Evolutionary conservation across 2,888 invertebrate species (phyloP), one percentile per base, ranked within the genome.

Genomic region (Isotomurus palustris): DNA sequence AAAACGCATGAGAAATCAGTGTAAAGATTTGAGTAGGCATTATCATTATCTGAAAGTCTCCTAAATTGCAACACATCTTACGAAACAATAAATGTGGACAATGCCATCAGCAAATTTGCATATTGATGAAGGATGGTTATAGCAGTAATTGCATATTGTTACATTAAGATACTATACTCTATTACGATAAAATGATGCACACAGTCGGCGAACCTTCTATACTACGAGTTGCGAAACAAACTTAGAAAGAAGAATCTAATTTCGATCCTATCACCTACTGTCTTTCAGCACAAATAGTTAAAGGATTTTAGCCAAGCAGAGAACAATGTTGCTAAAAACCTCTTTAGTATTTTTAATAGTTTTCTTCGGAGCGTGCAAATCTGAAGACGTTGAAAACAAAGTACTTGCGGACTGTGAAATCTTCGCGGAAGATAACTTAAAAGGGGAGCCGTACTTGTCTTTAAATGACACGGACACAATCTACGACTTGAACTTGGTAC

Each of bases 401-500:
- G 32, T 32, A 32, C 32, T 32, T 32, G 32, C 14, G 17, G 29
- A 29, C 14, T 49, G 49, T 35, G 49, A 32, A 32, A 3, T 49
- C 3, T 49, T 6, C 21, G 8, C 49, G 2, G 21, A 35, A 3
- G 3, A 17, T 4, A n/a, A 49, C 19, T 49, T 49, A 10, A 5
- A 12, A 3, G 49, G 49, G 6, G 49, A 35, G 19, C 19, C 35
- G 3, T 3, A 35, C 21, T 6, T 35, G 21, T 8, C 35, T 21
- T 35, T 49, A 19, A 49, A 35, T 35, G 8, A 19, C 35, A 21
- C 19, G 5, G 49, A 35, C 14, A 49, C 21, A 8, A 19, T 49
- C 21, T 35, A 49, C 49, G 49, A 49, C 35, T 14, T 19, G 5
- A 22, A 6, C 22, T 49, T 49, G 49, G 24, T 29, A 22, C 12